These are phyloP conservation scores for Chironomus striatipennis DNA, from an alignment of 1,140 invertebrate species.

Conservation along the genomic window DNA sequence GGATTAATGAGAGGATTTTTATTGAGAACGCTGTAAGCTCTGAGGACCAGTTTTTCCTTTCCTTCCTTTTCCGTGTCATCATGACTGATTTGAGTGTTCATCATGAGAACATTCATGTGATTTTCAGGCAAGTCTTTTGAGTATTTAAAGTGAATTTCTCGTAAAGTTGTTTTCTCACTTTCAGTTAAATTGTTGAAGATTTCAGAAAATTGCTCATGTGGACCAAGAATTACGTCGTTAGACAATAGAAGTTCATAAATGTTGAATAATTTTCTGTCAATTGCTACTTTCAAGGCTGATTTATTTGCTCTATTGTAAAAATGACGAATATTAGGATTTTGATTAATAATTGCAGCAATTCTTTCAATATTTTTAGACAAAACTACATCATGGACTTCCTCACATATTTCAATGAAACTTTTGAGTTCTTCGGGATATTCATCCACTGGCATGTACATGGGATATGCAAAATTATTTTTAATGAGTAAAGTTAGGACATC, in stretches of 20 bases:
- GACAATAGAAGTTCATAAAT: background rate
- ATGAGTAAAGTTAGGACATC: too few relatives aligned
- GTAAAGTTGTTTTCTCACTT: background rate
- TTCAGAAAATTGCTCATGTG: background rate
- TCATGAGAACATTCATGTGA: background rate
- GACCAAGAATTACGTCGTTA: background rate
- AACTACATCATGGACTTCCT: background rate
- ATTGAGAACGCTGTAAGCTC: background rate
- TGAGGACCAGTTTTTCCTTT: background rate
- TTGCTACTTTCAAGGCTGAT: background rate
- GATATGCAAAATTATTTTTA: too few relatives aligned
- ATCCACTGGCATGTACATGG: too few relatives aligned
- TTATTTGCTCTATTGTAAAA: background rate
- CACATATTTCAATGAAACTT: background rate
- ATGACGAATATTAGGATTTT: background rate
- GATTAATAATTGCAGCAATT: background rate
- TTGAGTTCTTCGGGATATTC: background rate
- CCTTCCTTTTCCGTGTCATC: background rate
- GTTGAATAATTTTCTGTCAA: background rate
- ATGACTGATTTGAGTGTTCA: background rate
- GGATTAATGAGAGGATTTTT: background rate
- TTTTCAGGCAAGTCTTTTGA: background rate
- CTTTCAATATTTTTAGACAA: background rate
- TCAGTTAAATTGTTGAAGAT: background rate
- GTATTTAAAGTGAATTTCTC: background rate